Conservation (phyloP, 1,140 invertebrate genomes). For the Psilanteris sp. region DNA sequence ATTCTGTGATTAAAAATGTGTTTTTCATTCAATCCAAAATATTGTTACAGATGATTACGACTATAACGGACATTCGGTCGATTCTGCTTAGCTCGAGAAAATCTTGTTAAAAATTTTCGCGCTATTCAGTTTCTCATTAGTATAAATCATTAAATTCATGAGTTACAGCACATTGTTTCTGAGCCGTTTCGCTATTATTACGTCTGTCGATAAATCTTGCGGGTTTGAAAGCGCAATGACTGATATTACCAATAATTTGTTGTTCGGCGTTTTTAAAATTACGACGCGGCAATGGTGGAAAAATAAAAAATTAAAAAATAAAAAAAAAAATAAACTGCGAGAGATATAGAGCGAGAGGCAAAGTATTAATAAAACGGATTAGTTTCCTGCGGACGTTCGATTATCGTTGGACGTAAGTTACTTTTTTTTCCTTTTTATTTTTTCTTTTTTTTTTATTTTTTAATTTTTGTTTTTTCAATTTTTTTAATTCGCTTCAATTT, state of each 20-base stretch:
- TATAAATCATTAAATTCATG: constrained; percentile 75
- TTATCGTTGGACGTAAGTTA: too few species aligned
- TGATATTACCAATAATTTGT: constrained; percentile 38
- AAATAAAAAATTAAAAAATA: too few species aligned
- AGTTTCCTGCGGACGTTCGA: too few species aligned
- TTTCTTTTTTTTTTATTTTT: too few species aligned
- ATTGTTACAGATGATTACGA: background rate
- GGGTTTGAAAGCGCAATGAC: constrained; percentile 34
- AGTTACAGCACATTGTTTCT: constrained; percentile 74
- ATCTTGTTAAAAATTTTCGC: constrained; percentile 31
- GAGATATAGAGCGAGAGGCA: too few species aligned
- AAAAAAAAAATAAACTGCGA: too few species aligned
- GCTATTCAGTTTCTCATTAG: constrained; percentile 71
- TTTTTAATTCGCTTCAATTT: too few species aligned
- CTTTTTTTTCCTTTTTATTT: too few species aligned
- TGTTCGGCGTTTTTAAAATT: constrained; percentile 10
- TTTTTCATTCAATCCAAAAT: background rate
- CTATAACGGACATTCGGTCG: background rate
- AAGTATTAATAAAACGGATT: too few species aligned
- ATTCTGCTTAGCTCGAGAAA: constrained; percentile 5
- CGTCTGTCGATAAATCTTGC: constrained; percentile 70
- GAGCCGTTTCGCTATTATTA: constrained; percentile 62
- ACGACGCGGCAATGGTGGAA: background rate
- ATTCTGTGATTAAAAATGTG: too few species aligned
- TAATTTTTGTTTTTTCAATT: too few species aligned